phyloP scores from a whole-genome alignment of 2,888 invertebrate species.

The Epinotia ramella region DNA sequence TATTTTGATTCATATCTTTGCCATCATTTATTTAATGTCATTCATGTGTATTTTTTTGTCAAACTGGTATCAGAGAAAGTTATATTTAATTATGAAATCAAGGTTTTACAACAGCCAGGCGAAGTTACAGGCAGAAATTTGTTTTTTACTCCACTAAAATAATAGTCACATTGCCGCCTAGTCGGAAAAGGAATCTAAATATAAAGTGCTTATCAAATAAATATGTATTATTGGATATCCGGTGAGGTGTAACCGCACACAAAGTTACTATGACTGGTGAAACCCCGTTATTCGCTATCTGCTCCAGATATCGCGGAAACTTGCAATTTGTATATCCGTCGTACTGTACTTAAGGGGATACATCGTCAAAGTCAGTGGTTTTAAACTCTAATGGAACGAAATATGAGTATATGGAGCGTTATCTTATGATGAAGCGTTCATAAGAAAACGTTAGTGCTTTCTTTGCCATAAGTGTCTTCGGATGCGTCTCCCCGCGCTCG shows the following conservation, averaged over 20 bases:
- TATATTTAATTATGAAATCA: too few species aligned
- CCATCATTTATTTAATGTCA: too few species aligned
- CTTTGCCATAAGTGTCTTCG: too few species aligned
- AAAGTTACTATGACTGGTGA: neutral
- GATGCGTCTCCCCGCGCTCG: too few species aligned
- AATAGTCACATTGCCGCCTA: neutral
- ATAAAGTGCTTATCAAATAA: neutral
- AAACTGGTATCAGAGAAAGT: too few species aligned
- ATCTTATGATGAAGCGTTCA: too few species aligned
- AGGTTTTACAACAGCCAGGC: too few species aligned
- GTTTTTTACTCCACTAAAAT: too few species aligned
- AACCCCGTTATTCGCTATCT: conserved; percentile 39
- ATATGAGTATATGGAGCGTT: neutral
- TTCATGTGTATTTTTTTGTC: too few species aligned
- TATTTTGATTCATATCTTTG: too few species aligned
- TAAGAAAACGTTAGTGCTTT: too few species aligned
- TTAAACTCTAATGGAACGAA: neutral
- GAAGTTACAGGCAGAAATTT: too few species aligned
- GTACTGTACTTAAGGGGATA: neutral
- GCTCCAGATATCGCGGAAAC: conserved; percentile 38
- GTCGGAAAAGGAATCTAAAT: neutral
- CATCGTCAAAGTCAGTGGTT: neutral
- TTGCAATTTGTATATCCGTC: conserved; percentile 23
- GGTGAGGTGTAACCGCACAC: conserved; percentile 2
- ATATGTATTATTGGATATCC: conserved; percentile 14